Conservation (phyloP, 2,113 vertebrate genomes). For the Oceanites oceanicus region DNA sequence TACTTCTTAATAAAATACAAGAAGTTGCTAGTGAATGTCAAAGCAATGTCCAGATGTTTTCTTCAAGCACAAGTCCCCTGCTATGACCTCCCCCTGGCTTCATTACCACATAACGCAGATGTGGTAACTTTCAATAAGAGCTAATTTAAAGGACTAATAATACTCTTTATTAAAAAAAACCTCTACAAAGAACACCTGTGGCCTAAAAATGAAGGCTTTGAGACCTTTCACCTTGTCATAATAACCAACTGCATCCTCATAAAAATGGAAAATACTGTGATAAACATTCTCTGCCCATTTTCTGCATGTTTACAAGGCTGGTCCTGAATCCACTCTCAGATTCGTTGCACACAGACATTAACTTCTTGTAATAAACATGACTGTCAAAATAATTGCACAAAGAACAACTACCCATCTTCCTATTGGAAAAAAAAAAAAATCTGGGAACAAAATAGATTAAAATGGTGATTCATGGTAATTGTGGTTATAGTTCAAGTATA, state of each 20-base stretch:
- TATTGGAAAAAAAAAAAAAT: neutral
- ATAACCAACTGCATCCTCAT: conserved; percentile 60
- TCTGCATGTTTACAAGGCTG: neutral
- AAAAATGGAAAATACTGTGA: conserved; percentile 50
- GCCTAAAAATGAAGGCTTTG: conserved; percentile 60
- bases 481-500: neutral
- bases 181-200: conserved; percentile 60
- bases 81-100: conserved; percentile 52
- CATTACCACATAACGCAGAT: conserved; percentile 57
- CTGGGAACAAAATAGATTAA: neutral
- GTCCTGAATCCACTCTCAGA: neutral
- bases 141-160: conserved; percentile 71
- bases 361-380: neutral
- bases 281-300: conserved; percentile 49
- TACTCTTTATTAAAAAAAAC: conserved; percentile 64
- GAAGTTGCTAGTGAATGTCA: conserved; percentile 62
- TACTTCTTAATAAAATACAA: conserved; percentile 62
- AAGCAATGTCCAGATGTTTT: conserved; percentile 56
- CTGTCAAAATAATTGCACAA: neutral
- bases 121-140: conserved; percentile 62
- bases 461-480: neutral
- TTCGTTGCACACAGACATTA: neutral
- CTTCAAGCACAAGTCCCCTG: conserved; percentile 55
- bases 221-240: conserved; percentile 62
- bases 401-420: neutral